A percentile compares a stretch with the other conserved stretches of the same genome.
These are phyloP conservation scores for Dryocosmus kuriphilus DNA, from an alignment of 2,888 invertebrate species.

Conservation along the genomic window DNA sequence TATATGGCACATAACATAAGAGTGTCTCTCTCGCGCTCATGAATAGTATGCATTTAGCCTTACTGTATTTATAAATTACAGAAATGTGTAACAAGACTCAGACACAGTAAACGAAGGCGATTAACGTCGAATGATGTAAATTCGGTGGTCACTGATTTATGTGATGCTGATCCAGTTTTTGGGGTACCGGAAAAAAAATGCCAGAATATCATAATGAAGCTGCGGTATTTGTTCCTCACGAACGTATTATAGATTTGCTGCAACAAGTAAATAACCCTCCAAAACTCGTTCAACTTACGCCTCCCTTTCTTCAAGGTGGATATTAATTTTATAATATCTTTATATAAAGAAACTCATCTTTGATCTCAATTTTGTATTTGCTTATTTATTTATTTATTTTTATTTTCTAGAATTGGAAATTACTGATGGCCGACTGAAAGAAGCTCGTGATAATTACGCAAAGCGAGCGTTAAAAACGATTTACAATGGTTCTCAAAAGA, in stretches of 20 bases:
- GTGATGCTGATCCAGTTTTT: constrained; percentile 73
- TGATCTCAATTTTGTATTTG: background rate
- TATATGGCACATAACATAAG: too few species aligned
- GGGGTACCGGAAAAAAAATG: constrained; percentile 69
- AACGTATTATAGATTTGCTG: constrained; percentile 68
- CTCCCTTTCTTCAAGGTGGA: constrained; percentile 72
- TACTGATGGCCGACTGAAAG: constrained; percentile 67
- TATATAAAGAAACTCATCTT: background rate
- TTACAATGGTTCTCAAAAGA: constrained; percentile 75
- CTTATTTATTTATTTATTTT: constrained; percentile 2
- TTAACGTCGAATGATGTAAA: constrained; percentile 73
- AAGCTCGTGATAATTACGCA: constrained; percentile 73
- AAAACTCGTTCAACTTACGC: constrained; percentile 67
- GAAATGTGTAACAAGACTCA: constrained; percentile 75
- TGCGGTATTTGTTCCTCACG: constrained; percentile 73
- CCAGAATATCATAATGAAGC: constrained; percentile 74
- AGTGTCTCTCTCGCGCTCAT: too few species aligned
- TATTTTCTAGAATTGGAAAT: constrained; percentile 71
- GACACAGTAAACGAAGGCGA: constrained; percentile 72
- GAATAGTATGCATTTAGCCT: too few species aligned
- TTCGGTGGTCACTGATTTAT: constrained; percentile 73
- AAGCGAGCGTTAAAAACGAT: constrained; percentile 74
- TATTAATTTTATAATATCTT: constrained; percentile 19
- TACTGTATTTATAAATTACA: constrained; percentile 51
- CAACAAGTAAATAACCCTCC: constrained; percentile 68